phyloP scores from a whole-genome alignment of 2,797 vertebrate species.

The Coregonus suidteri region DNA sequence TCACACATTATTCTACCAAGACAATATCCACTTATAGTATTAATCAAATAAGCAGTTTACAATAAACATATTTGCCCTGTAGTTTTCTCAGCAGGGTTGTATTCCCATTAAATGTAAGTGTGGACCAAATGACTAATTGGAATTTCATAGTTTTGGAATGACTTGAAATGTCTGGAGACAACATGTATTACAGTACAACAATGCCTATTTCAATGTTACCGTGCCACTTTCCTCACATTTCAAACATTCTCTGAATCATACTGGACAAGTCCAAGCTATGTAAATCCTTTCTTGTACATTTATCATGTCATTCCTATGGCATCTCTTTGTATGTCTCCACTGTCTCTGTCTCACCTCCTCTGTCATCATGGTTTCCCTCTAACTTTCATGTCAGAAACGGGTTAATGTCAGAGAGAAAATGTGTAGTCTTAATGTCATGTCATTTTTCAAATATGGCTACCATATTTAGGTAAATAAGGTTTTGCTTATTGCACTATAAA shows the following conservation, averaged over 20 bases:
- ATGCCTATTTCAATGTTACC: constrained; percentile 72
- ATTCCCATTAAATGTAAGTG: neutral
- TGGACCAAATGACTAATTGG: neutral
- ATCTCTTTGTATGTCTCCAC: constrained; percentile 19
- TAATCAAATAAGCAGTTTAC: neutral
- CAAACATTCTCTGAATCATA: constrained; percentile 27
- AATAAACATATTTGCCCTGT: neutral
- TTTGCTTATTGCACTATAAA: constrained; percentile 57
- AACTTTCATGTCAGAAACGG: neutral
- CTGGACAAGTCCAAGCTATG: constrained; percentile 16
- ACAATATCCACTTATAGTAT: neutral
- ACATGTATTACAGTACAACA: constrained; percentile 51
- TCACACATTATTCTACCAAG: neutral
- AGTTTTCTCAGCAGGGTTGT: neutral
- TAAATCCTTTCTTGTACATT: constrained; percentile 29
- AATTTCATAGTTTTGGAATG: constrained; percentile 1
- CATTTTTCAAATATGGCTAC: constrained; percentile 9
- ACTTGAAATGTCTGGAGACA: constrained; percentile 2
- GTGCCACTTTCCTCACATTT: neutral
- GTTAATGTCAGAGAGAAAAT: neutral
- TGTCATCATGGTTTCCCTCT: neutral
- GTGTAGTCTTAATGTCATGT: neutral
- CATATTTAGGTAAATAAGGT: constrained; percentile 39
- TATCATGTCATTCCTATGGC: constrained; percentile 18
- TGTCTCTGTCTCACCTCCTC: constrained; percentile 9